Conservation (phyloP, 2,113 vertebrate species). For the Aldabrachelys gigantea region DNA sequence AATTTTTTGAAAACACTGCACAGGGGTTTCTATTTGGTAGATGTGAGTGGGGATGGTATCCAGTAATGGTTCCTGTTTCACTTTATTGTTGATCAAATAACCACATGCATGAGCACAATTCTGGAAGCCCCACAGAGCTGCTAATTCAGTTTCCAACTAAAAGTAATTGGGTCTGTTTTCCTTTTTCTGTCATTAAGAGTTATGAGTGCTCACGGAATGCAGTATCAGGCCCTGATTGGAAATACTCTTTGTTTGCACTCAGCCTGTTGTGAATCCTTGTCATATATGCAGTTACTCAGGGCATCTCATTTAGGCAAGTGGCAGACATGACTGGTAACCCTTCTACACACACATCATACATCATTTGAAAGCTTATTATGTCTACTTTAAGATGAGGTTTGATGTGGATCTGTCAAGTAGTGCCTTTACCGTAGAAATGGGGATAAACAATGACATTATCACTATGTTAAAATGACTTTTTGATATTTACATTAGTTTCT, state of each 20-base stretch:
- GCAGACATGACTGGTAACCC: too few relatives aligned
- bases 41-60: not conserved
- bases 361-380: too few relatives aligned
- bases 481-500: too few relatives aligned
- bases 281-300: not conserved
- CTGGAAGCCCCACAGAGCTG: not conserved
- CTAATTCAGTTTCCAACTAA: not conserved
- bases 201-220: not conserved
- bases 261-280: not conserved
- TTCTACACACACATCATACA: too few relatives aligned
- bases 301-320: not conserved
- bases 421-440: too few relatives aligned
- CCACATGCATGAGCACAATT: fast-evolving
- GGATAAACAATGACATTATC: too few relatives aligned
- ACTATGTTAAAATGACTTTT: too few relatives aligned
- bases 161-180: not conserved
- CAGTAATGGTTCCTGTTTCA: not conserved
- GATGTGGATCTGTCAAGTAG: too few relatives aligned
- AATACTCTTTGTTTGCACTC: not conserved
- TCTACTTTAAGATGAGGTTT: too few relatives aligned
- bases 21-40: not conserved
- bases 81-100: fast-evolving
- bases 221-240: not conserved
- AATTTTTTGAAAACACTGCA: not conserved
- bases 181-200: not conserved